These are phyloP conservation scores for Thereva nobilitata DNA, from an alignment of 2,888 invertebrate genomes.

Conservation along the genomic window DNA sequence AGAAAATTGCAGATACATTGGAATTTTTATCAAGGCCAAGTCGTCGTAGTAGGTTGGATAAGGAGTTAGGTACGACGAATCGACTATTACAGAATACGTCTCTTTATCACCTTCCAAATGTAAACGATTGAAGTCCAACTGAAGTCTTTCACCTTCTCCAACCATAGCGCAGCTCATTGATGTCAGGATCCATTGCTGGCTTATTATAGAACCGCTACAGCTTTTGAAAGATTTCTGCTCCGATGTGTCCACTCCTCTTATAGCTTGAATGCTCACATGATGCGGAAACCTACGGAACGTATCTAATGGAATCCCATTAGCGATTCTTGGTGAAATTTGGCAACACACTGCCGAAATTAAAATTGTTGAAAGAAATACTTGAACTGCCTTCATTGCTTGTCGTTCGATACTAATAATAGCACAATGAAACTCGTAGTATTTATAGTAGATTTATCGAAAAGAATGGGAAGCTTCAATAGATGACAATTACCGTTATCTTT, in stretches of 20 bases:
- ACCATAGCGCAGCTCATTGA: slow-evolving; percentile 36
- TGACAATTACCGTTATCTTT: too few relatives aligned
- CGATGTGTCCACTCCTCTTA: too few relatives aligned
- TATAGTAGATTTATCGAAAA: neutral
- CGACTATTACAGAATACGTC: slow-evolving; percentile 40
- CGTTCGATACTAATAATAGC: neutral
- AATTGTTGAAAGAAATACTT: neutral
- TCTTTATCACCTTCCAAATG: slow-evolving; percentile 29
- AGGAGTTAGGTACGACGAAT: slow-evolving; percentile 21
- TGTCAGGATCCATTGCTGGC: slow-evolving; percentile 40
- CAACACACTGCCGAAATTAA: neutral
- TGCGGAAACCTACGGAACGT: slow-evolving; percentile 27
- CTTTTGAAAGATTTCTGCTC: slow-evolving; percentile 8
- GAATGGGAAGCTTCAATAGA: too few relatives aligned
- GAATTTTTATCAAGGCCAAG: slow-evolving; percentile 41
- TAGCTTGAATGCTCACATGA: slow-evolving; percentile 6
- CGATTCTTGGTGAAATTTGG: slow-evolving; percentile 4
- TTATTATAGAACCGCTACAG: slow-evolving; percentile 43
- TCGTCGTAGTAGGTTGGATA: slow-evolving; percentile 36
- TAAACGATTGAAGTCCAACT: slow-evolving; percentile 41
- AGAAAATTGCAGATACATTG: slow-evolving; percentile 37
- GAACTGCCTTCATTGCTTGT: neutral
- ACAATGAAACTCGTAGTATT: neutral
- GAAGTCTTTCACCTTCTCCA: slow-evolving; percentile 6
- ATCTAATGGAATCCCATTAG: slow-evolving; percentile 15